Evolutionary conservation across 2,888 invertebrate species (phyloP), one percentile per base, ranked within the genome.

Genomic region (Drosophila setosimentum): DNA sequence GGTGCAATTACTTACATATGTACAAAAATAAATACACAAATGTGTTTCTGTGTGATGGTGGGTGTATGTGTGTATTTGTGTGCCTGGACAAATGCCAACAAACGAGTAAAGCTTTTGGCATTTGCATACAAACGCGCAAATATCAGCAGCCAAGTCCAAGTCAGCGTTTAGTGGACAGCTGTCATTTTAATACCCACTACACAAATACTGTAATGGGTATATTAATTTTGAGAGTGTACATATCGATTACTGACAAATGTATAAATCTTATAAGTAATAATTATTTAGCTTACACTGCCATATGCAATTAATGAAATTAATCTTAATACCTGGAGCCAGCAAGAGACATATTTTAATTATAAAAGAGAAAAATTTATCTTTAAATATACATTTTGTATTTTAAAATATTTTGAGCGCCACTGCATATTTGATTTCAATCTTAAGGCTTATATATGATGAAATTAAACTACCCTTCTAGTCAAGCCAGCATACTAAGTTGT

Each of bases 81-180:
- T 59, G 67, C 29, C 42, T 61, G 61, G 57, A 58, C 18, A 48
- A 58, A 61, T 65, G 69, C 50, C 61, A 73, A 64, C 76, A 73
- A 73, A 73, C 54, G 67, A 57, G 48, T 58, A 55, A 53, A 64
- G 77, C 87, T 70, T 83, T 76, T 58, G 73, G 73, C 70, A 73
- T 82, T 82, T 83, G 75, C 76, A 81, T 81, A 58, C 61, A 80
- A 70, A 73, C 76, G 86, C 54, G 63, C 84, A 85, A 83, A 81
- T 72, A 67, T 73, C 64, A 65, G 55, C 51, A 63, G 78, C 48
- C 78, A 84, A 84, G 71, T 70, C 68, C 45, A 53, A 62, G 68
- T 64, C 65, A 55, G n/a, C 48, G 29, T 51, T 72, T 35, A 50
- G 53, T 54, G 58, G 64, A 70, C 70, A 81, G 73, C 63, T 74